These are phyloP conservation scores for Sarcophaga caerulescens DNA, from an alignment of 2,888 invertebrate species.

Conservation along the genomic window DNA sequence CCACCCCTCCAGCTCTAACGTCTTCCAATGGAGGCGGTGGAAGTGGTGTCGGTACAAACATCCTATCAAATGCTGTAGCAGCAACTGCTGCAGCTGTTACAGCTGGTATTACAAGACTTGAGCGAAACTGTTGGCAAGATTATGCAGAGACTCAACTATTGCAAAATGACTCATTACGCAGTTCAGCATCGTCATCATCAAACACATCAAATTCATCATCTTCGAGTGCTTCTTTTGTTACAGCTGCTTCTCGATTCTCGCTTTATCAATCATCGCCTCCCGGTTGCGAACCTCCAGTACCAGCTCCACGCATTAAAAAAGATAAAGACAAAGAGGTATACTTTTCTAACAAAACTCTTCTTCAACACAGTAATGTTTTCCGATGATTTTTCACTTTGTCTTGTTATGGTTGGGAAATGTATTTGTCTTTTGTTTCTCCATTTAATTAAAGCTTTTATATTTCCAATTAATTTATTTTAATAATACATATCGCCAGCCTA, in stretches of 20 bases:
- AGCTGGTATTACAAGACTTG: conserved; percentile 75
- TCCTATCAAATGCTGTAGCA: conserved; percentile 71
- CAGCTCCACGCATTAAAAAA: conserved; percentile 79
- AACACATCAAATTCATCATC: conserved; percentile 72
- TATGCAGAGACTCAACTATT: conserved; percentile 66
- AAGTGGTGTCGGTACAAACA: conserved; percentile 45
- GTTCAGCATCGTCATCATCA: conserved; percentile 73
- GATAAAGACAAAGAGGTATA: conserved; percentile 80
- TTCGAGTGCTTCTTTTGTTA: conserved; percentile 75
- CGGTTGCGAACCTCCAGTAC: conserved; percentile 74
- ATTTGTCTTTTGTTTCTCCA: conserved; percentile 10
- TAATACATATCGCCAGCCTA: background rate
- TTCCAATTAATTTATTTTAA: background rate
- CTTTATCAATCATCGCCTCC: conserved; percentile 59
- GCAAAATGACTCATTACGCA: conserved; percentile 71
- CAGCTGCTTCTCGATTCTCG: conserved; percentile 73
- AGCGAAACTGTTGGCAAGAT: conserved; percentile 77
- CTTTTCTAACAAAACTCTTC: conserved; percentile 48
- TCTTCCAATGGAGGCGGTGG: conserved; percentile 44
- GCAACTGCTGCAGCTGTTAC: conserved; percentile 75
- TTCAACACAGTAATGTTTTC: conserved; percentile 63
- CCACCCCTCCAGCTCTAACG: conserved; percentile 48
- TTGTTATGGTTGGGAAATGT: conserved; percentile 2
- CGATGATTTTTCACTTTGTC: conserved; percentile 26
- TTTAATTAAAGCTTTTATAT: background rate